Evolutionary conservation across 2,888 invertebrate species (phyloP), one percentile per base, ranked within the genome.

Genomic region (Netelia inedita): DNA sequence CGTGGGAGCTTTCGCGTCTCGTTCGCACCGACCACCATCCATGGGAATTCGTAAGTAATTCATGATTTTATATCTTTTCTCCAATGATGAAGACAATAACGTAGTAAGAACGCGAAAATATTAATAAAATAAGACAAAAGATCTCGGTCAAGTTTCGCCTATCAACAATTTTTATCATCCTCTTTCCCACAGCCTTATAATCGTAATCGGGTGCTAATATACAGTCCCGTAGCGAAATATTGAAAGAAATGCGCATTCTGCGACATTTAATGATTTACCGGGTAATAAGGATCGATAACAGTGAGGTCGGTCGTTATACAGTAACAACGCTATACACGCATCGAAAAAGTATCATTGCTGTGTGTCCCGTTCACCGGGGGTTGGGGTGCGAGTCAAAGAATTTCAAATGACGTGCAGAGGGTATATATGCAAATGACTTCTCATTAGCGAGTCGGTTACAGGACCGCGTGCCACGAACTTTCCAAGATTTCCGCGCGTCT

Each of bases 391-490:
- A 89, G 87, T 88, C 86, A 28, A 89, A 89, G 87, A 89, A 89
- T 88, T 85, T 57, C 71, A 83, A 85, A 83, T 89, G 68, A 87
- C 87, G 84, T 86, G 86, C 86, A 75, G 72, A 69, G 78, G 79
- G 79, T 79, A 82, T 83, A 87, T 87, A 89, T 89, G 89, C 86
- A 89, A 89, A 89, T 89, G 88, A 89, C 79, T 89, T 88, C 85
- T 79, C 85, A 84, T 88, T 88, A 88, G 79, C 83, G 72, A 86
- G 76, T 71, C 61, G 78, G 75, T 74, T 74, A 50, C 68, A 59
- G 81, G 73, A 73, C 35, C 46, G 75, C 82, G 79, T 82, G 85
- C 75, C 50, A 23, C 63, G 43, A 57, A 83, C 79, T 74, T 57
- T 10, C 35, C 71, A 21, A 68, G 75, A 71, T 65, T 71, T 53